phyloP scores from a whole-genome alignment of 2,113 vertebrate genomes.

The Himantopus leucocephalus region DNA sequence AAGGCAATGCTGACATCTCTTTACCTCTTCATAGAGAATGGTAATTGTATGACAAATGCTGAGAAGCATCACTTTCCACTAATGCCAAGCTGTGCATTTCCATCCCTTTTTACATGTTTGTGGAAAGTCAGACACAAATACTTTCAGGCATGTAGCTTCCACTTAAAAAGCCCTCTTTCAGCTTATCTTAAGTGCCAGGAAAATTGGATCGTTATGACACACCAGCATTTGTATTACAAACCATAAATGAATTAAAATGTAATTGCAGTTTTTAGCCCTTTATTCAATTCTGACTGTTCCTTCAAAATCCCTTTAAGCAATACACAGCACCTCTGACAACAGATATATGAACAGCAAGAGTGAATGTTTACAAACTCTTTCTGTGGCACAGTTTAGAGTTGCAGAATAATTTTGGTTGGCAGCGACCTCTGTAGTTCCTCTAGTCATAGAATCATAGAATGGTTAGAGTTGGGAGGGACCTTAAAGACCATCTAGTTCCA shows the following conservation, averaged over 20 bases:
- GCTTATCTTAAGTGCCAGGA: neutral
- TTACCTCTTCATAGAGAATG: neutral
- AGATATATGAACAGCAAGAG: neutral
- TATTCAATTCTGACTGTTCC: neutral
- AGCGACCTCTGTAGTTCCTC: neutral
- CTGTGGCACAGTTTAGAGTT: neutral
- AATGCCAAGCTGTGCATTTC: neutral
- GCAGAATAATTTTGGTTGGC: neutral
- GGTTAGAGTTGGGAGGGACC: neutral
- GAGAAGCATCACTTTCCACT: neutral
- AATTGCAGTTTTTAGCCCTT: neutral
- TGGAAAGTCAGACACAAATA: neutral
- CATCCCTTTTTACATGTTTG: neutral
- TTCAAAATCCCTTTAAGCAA: neutral
- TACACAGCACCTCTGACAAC: neutral
- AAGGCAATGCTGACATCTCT: neutral
- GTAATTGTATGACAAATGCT: neutral
- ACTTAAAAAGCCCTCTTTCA: neutral
- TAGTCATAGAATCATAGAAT: neutral
- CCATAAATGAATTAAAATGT: neutral
- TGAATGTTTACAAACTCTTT: neutral
- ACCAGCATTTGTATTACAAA: neutral
- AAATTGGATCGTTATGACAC: neutral
- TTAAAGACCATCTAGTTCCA: neutral
- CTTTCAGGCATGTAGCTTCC: neutral